These are phyloP conservation scores for Melozone crissalis DNA, from an alignment of 2,113 vertebrate species.

Conservation along the genomic window DNA sequence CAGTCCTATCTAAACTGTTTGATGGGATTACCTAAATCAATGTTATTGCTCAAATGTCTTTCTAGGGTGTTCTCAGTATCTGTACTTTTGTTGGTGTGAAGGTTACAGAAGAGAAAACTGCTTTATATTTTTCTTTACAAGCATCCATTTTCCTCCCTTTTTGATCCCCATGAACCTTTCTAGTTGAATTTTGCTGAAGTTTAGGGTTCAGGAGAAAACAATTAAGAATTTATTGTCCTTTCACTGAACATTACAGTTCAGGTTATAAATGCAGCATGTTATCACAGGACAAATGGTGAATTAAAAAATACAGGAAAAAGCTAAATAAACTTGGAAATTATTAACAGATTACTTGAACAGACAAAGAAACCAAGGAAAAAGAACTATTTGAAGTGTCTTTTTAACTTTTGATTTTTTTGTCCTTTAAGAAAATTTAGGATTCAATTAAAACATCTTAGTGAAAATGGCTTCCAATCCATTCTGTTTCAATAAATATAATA, in stretches of 20 bases:
- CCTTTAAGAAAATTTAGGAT: background rate
- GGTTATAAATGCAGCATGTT: background rate
- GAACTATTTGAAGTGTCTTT: fast-evolving
- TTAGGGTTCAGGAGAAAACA: background rate
- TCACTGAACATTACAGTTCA: background rate
- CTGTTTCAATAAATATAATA: background rate
- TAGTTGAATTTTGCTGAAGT: background rate
- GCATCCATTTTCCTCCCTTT: background rate
- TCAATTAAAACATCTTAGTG: fast-evolving
- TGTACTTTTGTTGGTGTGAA: background rate
- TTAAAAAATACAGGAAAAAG: background rate
- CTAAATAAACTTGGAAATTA: background rate
- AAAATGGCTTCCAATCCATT: background rate
- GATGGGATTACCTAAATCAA: background rate
- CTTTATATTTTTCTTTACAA: background rate
- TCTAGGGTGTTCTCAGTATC: background rate
- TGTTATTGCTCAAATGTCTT: background rate
- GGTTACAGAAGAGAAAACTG: background rate
- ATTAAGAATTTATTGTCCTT: background rate
- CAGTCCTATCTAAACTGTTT: background rate
- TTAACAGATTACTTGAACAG: background rate
- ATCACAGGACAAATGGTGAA: fast-evolving
- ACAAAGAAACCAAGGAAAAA: background rate
- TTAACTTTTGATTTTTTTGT: background rate
- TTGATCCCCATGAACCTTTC: fast-evolving